These are phyloP conservation scores for Keiferia lycopersicella DNA, from an alignment of 2,888 invertebrate species.

Conservation along the genomic window DNA sequence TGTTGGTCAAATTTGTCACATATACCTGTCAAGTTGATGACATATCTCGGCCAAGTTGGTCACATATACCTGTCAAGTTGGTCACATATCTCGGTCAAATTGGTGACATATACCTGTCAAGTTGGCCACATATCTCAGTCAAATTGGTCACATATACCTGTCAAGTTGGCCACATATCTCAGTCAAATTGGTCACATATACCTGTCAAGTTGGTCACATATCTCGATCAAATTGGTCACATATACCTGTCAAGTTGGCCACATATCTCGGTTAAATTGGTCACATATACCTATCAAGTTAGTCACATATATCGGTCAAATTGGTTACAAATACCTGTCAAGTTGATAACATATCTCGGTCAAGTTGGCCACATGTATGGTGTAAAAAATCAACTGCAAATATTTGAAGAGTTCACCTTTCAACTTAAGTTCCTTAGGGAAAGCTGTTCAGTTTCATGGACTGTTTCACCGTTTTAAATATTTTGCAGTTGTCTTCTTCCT, in stretches of 20 bases:
- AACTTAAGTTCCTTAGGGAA: too few species aligned
- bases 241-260: neutral
- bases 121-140: neutral
- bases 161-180: neutral
- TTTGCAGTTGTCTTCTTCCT: too few species aligned
- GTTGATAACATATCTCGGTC: neutral
- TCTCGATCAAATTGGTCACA: neutral
- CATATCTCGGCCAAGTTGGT: too few species aligned
- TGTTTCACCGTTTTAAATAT: too few species aligned
- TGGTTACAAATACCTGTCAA: neutral
- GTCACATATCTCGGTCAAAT: neutral
- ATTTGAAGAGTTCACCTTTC: too few species aligned
- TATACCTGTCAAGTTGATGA: neutral
- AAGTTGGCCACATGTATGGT: too few species aligned
- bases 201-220: neutral
- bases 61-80: neutral
- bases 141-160: neutral
- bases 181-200: neutral
- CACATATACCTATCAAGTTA: neutral
- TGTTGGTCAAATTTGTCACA: neutral
- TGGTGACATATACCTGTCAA: neutral
- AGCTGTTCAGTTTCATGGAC: too few species aligned
- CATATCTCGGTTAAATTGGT: neutral
- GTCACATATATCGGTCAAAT: neutral
- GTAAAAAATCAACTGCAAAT: too few species aligned